These are phyloP conservation scores for Sebastes schlegelii DNA, from an alignment of 2,113 vertebrate genomes.

Conservation along the genomic window DNA sequence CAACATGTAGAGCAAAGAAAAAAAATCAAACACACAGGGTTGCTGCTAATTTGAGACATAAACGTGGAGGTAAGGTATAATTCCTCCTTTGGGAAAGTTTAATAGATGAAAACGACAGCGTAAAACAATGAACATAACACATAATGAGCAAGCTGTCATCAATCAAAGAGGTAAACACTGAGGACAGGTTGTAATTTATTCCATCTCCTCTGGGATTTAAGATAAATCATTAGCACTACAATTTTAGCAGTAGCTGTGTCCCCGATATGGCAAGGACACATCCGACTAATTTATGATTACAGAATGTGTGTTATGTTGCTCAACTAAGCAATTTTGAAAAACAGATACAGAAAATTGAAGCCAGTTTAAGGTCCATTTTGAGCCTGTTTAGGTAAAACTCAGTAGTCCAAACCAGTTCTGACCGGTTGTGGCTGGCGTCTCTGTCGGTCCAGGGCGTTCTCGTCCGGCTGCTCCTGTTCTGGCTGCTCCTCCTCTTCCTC, in stretches of 20 bases:
- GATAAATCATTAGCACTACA: conserved; percentile 14
- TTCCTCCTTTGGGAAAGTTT: conserved; percentile 2
- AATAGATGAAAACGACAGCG: conserved; percentile 8
- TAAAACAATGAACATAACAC: not conserved
- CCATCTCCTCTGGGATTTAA: conserved; percentile 8
- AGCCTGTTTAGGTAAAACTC: not conserved
- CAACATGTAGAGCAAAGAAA: not conserved
- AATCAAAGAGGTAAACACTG: conserved; percentile 16
- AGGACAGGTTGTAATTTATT: conserved; percentile 21
- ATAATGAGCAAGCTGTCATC: not conserved
- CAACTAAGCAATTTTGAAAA: not conserved
- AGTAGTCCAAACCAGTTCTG: not conserved
- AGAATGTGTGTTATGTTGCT: not conserved
- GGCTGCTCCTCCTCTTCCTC: conserved; percentile 76
- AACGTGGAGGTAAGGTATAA: not conserved
- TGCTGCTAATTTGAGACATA: conserved; percentile 11
- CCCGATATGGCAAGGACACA: not conserved
- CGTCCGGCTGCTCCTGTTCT: conserved; percentile 73
- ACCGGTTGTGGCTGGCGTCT: conserved; percentile 69
- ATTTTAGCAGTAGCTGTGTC: not conserved
- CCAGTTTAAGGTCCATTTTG: not conserved
- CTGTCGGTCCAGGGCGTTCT: conserved; percentile 79
- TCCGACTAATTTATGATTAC: not conserved
- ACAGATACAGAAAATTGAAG: not conserved
- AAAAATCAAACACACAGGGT: not conserved